A percentile compares a stretch with the other conserved stretches of the same genome.
Conservation (phyloP, 2,888 invertebrate species). For the Neocrepidodera transversa region DNA sequence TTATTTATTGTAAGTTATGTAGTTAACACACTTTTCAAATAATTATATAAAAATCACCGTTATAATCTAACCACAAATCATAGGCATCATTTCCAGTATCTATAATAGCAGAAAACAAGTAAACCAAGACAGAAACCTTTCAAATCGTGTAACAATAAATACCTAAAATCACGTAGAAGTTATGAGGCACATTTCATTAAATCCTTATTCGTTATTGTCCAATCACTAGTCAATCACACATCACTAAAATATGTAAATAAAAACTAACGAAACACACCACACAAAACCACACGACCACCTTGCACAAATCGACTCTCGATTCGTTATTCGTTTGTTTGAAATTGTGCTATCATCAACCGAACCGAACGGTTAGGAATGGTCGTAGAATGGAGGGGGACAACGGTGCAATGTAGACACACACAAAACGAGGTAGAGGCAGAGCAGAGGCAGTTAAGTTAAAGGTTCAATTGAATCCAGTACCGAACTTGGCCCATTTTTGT, state of each 20-base stretch:
- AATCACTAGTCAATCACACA: not conserved
- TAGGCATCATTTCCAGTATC: too few relatives aligned
- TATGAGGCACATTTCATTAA: too few relatives aligned
- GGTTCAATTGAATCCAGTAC: conserved; percentile 25
- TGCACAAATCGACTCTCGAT: conserved; percentile 30
- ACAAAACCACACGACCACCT: conserved; percentile 36
- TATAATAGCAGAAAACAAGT: conserved; percentile 17
- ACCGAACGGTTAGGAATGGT: conserved; percentile 19
- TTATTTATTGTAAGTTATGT: too few relatives aligned
- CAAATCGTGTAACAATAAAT: not conserved
- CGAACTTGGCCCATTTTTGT: too few relatives aligned
- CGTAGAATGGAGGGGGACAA: conserved; percentile 20
- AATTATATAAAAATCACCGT: too few relatives aligned
- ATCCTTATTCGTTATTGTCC: too few relatives aligned
- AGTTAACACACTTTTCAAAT: too few relatives aligned
- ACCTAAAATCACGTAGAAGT: too few relatives aligned
- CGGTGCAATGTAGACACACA: conserved; percentile 24
- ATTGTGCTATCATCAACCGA: conserved; percentile 36
- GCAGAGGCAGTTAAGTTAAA: not conserved
- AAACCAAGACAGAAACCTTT: not conserved
- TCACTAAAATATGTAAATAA: not conserved
- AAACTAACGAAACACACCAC: not conserved
- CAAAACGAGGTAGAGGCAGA: conserved; percentile 19
- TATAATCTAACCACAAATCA: too few relatives aligned
- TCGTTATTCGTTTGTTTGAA: conserved; percentile 36